These are phyloP conservation scores for Mesembrinibis cayennensis DNA, from an alignment of 2,113 vertebrate genomes.

Conservation along the genomic window DNA sequence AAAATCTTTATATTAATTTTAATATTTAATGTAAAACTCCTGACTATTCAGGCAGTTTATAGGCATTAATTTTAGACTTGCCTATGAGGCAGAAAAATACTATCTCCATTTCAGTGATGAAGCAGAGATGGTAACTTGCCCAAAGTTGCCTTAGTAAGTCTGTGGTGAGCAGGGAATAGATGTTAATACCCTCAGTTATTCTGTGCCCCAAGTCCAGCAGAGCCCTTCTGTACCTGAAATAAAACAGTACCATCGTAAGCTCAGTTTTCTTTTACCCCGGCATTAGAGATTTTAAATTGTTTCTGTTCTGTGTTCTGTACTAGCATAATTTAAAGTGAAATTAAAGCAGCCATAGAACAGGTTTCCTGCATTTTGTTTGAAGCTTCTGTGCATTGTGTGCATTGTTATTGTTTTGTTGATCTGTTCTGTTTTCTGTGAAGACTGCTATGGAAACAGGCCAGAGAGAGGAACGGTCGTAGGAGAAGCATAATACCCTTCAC, in stretches of 20 bases:
- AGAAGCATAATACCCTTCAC: neutral
- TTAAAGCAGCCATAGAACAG: neutral
- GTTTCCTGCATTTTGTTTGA: neutral
- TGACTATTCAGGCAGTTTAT: neutral
- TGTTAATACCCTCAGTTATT: neutral
- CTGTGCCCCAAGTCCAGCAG: neutral
- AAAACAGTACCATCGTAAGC: neutral
- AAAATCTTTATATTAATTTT: conserved; percentile 15
- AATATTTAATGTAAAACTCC: conserved; percentile 40
- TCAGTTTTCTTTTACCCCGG: neutral
- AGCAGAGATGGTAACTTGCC: neutral
- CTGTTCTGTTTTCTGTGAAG: neutral
- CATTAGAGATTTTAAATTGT: neutral
- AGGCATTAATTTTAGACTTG: conserved; percentile 4
- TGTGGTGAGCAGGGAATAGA: neutral
- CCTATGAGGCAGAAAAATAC: conserved; percentile 32
- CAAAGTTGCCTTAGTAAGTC: neutral
- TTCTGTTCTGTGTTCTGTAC: neutral
- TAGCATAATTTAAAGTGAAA: neutral
- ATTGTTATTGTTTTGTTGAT: neutral
- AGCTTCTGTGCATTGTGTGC: neutral
- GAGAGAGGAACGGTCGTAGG: neutral
- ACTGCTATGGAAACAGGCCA: neutral
- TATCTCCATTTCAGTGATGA: neutral
- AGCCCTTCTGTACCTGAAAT: neutral